A percentile compares a stretch with the other conserved stretches of the same genome.
Conservation (phyloP, 2,113 vertebrate genomes). For the Talpa occidentalis region DNA sequence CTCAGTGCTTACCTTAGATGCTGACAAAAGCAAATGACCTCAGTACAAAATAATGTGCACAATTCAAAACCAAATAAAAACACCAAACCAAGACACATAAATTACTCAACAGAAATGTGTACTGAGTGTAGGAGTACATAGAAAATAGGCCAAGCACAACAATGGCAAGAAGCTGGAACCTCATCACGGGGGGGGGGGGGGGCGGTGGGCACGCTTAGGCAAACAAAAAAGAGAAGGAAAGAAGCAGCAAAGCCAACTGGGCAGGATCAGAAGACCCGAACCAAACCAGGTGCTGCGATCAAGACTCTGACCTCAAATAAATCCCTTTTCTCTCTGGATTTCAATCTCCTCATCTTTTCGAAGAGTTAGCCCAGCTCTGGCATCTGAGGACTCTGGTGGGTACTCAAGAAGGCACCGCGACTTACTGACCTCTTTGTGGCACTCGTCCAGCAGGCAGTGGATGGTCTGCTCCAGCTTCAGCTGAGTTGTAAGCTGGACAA, state of each 20-base stretch:
- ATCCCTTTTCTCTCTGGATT: not conserved
- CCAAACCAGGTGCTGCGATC: not conserved
- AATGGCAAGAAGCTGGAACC: not conserved
- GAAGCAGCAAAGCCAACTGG: not conserved
- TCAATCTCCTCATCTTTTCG: not conserved
- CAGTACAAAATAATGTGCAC: not conserved
- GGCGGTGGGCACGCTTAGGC: not conserved
- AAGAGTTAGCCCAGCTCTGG: not conserved
- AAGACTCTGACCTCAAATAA: too few species aligned
- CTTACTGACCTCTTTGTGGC: slow-evolving; percentile 92
- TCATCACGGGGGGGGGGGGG: not conserved
- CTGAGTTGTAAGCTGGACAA: slow-evolving; percentile 90
- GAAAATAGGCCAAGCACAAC: not conserved
- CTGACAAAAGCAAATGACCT: slow-evolving; percentile 33
- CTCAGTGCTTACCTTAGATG: not conserved
- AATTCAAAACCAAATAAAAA: slow-evolving; percentile 44
- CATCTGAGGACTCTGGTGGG: not conserved
- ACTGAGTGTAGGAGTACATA: not conserved
- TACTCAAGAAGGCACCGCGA: not conserved
- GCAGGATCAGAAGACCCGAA: not conserved
- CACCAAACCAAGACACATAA: slow-evolving; percentile 10
- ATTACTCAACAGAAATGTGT: not conserved
- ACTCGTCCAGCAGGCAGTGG: slow-evolving; percentile 89
- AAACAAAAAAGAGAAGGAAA: not conserved
- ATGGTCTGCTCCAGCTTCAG: slow-evolving; percentile 89